Percentiles rank a stretch among this genome's conserved stretches.
Evolutionary conservation across 2,888 invertebrate genomes (phyloP).

Genomic region (Rotaria socialis): DNA sequence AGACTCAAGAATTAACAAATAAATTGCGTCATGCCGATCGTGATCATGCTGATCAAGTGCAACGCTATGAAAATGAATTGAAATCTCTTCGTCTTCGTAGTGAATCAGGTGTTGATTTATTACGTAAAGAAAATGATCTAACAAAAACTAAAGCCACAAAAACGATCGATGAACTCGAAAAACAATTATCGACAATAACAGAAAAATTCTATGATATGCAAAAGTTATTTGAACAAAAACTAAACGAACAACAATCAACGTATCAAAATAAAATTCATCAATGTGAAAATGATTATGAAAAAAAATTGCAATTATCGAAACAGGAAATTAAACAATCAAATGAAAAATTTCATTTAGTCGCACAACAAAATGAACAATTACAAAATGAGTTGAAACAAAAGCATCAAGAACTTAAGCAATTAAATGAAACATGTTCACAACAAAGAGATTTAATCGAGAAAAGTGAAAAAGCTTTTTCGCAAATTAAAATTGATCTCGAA

Average conservation of each 20-base stretch:
- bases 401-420: not conserved
- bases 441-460: slow-evolving; percentile 21
- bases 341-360: not conserved
- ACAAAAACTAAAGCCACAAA: slow-evolving; percentile 33
- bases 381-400: slow-evolving; percentile 36
- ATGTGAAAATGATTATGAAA: slow-evolving; percentile 36
- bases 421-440: slow-evolving; percentile 17
- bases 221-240: slow-evolving; percentile 33
- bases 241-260: not conserved
- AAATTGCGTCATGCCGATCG: slow-evolving; percentile 22
- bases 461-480: slow-evolving; percentile 6
- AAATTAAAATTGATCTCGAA: slow-evolving; percentile 20
- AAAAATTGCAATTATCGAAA: not conserved
- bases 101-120: slow-evolving; percentile 33
- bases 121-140: slow-evolving; percentile 33
- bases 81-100: slow-evolving; percentile 23
- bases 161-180: slow-evolving; percentile 30
- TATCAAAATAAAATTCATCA: slow-evolving; percentile 15
- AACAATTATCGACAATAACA: slow-evolving; percentile 8
- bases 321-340: not conserved
- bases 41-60: slow-evolving; percentile 30
- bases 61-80: slow-evolving; percentile 36
- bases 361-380: slow-evolving; percentile 28
- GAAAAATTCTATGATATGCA: slow-evolving; percentile 37
- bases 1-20: slow-evolving; percentile 1